Evolutionary conservation across 2,888 invertebrate genomes (phyloP), one percentile per base, ranked within the genome.

Genomic region (Acanthosepion lycidas): DNA sequence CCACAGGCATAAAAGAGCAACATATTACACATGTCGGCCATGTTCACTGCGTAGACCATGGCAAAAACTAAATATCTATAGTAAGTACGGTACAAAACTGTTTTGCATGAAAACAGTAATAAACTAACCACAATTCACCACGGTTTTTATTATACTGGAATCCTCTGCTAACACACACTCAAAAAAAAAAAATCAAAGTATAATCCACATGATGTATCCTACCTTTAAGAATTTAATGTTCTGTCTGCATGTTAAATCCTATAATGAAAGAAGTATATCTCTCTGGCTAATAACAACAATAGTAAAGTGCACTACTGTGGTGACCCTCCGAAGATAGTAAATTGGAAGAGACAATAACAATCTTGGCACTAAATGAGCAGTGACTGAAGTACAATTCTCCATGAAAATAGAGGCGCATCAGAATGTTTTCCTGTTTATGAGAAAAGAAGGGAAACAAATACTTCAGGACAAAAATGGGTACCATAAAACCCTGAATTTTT

Each of bases 81-180:
- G 78, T 78, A 78, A 78, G 78, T 78, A 78, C 23, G 78, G 78
- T 78, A 33, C n/a, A n/a, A 98, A 94, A 99, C 99, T 0, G 53
- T 20, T 33, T 28, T 48, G 92, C 53, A 92, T 51, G 92, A 92
- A 92, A 92, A 20, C 15, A 28, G 49, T 51, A 92, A n/a, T 6
- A 12, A 42, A 92, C 49, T 53, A 51, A 53, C 28, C 92, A 92
- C 49, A 20, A 6, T 53, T 28, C 9, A 33, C n/a, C 78, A 78
- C 4, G 78, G 78, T n/a, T n/a, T 78, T n/a, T 78, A n/a, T 33
- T 78, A 78, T 12, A 78, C n/a, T 78, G 78, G 78, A 78, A 78
- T 33, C n/a, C n/a, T 33, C 12, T 78, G 15, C 78, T 78, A 78
- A 78, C 33, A 78, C 28, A 78, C 28, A 78, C 28, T 6, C 26